These are phyloP conservation scores for Drosophila willistoni DNA, from an alignment of 1,140 invertebrate species.

Conservation along the genomic window DNA sequence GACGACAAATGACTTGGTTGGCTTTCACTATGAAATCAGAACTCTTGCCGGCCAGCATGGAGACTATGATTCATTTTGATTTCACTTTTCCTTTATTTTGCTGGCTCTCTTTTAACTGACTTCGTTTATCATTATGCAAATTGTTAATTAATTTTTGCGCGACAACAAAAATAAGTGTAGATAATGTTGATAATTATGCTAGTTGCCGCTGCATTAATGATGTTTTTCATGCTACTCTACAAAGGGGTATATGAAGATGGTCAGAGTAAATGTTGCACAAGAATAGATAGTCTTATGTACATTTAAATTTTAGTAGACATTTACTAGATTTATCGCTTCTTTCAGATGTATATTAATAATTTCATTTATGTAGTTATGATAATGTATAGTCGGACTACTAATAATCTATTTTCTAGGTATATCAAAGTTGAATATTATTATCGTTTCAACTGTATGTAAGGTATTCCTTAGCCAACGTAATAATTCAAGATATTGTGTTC, in stretches of 20 bases:
- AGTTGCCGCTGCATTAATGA: slow-evolving; percentile 37
- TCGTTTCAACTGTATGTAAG: background rate
- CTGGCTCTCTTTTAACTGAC: slow-evolving; percentile 44
- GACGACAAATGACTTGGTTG: slow-evolving; percentile 77
- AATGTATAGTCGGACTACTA: too few species aligned
- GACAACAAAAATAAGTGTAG: slow-evolving; percentile 26
- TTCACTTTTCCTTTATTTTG: slow-evolving; percentile 45
- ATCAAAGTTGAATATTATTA: too few species aligned
- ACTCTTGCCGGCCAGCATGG: slow-evolving; percentile 41
- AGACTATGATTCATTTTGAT: slow-evolving; percentile 72
- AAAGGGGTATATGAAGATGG: background rate
- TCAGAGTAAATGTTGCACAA: slow-evolving; percentile 18
- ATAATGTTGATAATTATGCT: slow-evolving; percentile 63
- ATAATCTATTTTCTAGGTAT: too few species aligned
- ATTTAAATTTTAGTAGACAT: too few species aligned
- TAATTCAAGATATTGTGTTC: background rate
- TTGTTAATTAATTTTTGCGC: slow-evolving; percentile 64
- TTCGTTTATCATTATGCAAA: slow-evolving; percentile 73
- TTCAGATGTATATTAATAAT: too few species aligned
- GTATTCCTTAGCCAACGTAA: slow-evolving; percentile 15
- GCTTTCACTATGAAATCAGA: slow-evolving; percentile 77
- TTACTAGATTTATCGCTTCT: too few species aligned
- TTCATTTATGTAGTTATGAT: too few species aligned
- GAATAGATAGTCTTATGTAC: too few species aligned
- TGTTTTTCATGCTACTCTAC: background rate